Base-by-base conservation (phyloP, 2,797 vertebrate genomes). In the Muraenolepis orangiensis region DNA sequence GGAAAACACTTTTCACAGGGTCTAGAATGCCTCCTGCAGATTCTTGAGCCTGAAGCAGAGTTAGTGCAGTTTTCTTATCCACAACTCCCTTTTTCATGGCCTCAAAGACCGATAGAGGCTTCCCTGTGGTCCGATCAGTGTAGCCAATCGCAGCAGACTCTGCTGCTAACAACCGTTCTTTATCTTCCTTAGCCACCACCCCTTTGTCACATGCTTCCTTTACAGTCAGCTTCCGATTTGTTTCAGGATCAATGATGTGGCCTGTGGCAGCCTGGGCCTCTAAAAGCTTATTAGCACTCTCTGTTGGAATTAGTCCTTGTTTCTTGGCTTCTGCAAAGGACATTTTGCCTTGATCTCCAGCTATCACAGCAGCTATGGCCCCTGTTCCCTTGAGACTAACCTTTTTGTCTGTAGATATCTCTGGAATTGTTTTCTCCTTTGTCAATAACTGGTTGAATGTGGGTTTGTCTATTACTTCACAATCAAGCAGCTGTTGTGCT, bases 211-310 rank as follows among this genome's bases (percentile, higher is more conserved):
- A 93, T 77, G 94, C 95, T 80, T 95, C 95, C 75, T 95, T 94
- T 51, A 96, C 95, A 0, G 95, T 91, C 76, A 95, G 87, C 78
- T 93, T 93, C 68, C 90, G 79, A 0, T 95, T 96, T 83, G 92
- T 91, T 51, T 95, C 91, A 1, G 95, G 95, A 84, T 96, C 95
- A 78, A 96, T 94, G 34, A 96, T 92, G 79, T 95, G 95, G 0
- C 95, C 95, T 18, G 95, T 95, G 20, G 95, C 95, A 51, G 95
- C 95, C 81, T 96, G 95, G 34, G 95, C 95, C 87, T 96, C 95
- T 1, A 96, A 83, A 81, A 96, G 91, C 77, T 23, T 64, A 13
- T 64, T 28, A 26, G 61, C 61, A 64, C n/a, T 64, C 6, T 64
- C 61, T 7, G 23, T 23, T 64, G 23, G 23, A 23, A 64, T 8